These are phyloP conservation scores for Synaphobranchus kaupii DNA, from an alignment of 2,797 vertebrate genomes.

Conservation along the genomic window DNA sequence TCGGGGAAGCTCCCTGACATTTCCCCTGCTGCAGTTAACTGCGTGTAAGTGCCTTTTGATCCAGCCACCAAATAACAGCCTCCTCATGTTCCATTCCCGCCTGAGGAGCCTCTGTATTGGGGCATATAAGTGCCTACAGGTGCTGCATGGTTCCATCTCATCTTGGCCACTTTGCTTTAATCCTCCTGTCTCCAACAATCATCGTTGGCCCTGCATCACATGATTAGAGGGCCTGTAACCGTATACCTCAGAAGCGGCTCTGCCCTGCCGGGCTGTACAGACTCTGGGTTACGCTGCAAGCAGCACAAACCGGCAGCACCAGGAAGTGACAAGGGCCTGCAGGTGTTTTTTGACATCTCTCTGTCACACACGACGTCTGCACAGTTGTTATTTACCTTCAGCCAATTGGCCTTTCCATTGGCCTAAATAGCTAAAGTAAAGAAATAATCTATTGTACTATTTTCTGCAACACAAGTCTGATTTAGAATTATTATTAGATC, in stretches of 20 bases:
- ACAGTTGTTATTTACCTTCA: neutral
- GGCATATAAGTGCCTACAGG: neutral
- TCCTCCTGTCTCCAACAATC: neutral
- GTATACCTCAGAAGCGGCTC: conserved; percentile 8
- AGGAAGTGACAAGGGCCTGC: conserved; percentile 41
- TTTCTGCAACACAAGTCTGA: neutral
- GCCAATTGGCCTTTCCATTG: neutral
- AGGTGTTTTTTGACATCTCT: conserved; percentile 27
- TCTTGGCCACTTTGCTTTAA: conserved; percentile 7
- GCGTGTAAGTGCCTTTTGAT: neutral
- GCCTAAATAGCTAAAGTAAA: neutral
- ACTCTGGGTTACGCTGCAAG: conserved; percentile 28
- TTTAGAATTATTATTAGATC: neutral
- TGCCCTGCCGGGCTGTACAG: neutral
- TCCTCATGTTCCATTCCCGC: neutral
- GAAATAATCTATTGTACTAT: neutral
- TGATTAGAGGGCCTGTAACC: conserved; percentile 41
- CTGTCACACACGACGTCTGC: neutral
- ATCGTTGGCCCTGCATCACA: conserved; percentile 34
- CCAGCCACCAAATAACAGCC: neutral
- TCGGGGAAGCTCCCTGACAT: neutral
- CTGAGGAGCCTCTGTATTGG: neutral
- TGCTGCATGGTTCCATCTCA: neutral
- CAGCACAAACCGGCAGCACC: conserved; percentile 38
- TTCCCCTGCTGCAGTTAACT: neutral